Conservation (phyloP, 2,113 vertebrate genomes). For the Danio rerio region DNA sequence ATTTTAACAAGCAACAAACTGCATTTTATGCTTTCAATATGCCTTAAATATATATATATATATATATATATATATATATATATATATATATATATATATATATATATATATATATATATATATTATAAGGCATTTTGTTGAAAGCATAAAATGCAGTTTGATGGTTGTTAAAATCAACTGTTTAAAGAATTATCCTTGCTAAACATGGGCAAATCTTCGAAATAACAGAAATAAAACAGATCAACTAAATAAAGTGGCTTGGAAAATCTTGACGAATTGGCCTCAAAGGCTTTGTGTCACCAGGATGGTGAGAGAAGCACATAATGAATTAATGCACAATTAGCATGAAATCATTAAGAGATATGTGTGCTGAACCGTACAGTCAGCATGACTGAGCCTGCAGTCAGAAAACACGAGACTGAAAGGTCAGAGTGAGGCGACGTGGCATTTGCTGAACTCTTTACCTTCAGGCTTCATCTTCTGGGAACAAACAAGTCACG, state of each 20-base stretch:
- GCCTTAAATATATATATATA: too few relatives aligned
- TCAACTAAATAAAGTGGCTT: not conserved
- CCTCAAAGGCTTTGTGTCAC: conserved; percentile 43
- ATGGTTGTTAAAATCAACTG: not conserved
- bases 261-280: conserved; percentile 21
- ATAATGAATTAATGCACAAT: conserved; percentile 48
- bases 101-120: too few relatives aligned
- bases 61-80: too few relatives aligned
- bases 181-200: not conserved
- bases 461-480: conserved; percentile 15
- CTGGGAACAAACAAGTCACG: conserved; percentile 22
- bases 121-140: too few relatives aligned
- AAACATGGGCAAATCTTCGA: not conserved
- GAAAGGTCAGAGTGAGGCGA: conserved; percentile 64
- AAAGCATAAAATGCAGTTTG: not conserved
- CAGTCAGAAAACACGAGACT: conserved; percentile 24
- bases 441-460: conserved; percentile 49
- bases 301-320: conserved; percentile 36
- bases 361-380: conserved; percentile 40
- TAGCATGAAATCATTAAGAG: conserved; percentile 47
- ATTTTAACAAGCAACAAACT: too few relatives aligned
- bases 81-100: too few relatives aligned
- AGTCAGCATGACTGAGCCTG: conserved; percentile 15
- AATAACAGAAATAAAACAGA: not conserved
- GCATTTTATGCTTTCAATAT: too few relatives aligned